Evolutionary conservation across 2,113 vertebrate genomes (phyloP), one percentile per base, ranked within the genome.

Genomic region (Protobothrops flavoviridis): DNA sequence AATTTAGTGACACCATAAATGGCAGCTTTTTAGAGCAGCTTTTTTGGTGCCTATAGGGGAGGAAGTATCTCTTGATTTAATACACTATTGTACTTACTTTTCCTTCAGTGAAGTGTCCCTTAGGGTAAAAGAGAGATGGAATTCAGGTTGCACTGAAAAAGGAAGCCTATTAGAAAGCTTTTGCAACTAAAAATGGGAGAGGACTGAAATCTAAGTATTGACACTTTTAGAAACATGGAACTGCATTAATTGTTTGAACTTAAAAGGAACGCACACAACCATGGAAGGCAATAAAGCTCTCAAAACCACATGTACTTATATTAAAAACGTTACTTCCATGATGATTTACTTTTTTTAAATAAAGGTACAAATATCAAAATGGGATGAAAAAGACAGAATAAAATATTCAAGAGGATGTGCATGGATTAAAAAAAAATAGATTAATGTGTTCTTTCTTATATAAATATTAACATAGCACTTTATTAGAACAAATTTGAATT

Each of bases 1-100:
- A 0, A 97, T 97, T 97, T 97, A 97, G 95, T 2, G 94, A n/a
- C 85, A 85, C 93, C 53, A 74, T 96, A 97, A 96, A 97, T 94
- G 95, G 94, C 0, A 0, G 88, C 95, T 92, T 95, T 96, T 96
- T 95, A 4, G 0, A 97, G 92, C 95, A 95, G 90, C 94, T 95
- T 97, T 94, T 96, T 94, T 94, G 94, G 91, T 96, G 94, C 94
- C 96, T 95, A 0, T 94, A 87, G 17, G 39, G 91, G 89, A 96
- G 93, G 93, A 93, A 1, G 7, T 92, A 88, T 81, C 64, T 96
- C 95, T 92, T 95, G 95, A 97, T 96, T 96, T 96, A 97, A 81
- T 87, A 89, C 93, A 90, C 59, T 86, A 43, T 88, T 95, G 74
- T 94, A 39, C 90, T 94, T 81, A 92, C 87, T 94, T 57, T 92